Evolutionary conservation across 2,797 vertebrate genomes (phyloP).

Genomic region (Acrossocheilus fasciatus): DNA sequence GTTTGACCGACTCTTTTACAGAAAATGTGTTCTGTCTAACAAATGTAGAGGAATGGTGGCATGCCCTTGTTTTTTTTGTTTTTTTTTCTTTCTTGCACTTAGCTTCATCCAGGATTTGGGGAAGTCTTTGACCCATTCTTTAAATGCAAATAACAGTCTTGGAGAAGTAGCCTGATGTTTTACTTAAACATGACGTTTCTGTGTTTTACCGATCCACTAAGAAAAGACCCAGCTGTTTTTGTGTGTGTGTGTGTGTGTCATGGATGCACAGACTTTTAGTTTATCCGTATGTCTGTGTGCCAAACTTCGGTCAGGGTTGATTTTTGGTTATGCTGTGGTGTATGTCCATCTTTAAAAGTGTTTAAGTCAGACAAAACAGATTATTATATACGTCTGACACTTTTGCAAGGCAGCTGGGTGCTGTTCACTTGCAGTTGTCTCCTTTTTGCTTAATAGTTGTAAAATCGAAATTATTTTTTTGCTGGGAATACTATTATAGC

Average conservation of each 20-base stretch:
- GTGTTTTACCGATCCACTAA: background rate
- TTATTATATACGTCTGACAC: background rate
- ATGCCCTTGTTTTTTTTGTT: background rate
- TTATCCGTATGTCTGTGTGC: constrained; percentile 4
- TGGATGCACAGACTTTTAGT: constrained; percentile 26
- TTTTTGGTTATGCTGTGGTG: constrained; percentile 47
- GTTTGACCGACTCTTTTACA: background rate
- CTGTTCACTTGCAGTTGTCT: background rate
- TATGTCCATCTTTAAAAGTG: background rate
- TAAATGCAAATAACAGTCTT: constrained; percentile 58
- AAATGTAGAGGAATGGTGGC: background rate
- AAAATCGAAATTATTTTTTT: background rate
- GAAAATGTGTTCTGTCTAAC: background rate
- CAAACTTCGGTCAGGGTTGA: constrained; percentile 42
- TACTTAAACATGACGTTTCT: background rate
- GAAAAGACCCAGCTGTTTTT: constrained; percentile 19
- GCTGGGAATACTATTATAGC: background rate
- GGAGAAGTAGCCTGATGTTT: constrained; percentile 24
- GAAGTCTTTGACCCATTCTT: constrained; percentile 38
- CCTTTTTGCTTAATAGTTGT: constrained; percentile 11
- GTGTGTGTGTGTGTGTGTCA: background rate
- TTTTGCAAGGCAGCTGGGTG: background rate
- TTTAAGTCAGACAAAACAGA: background rate
- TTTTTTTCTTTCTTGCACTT: background rate
- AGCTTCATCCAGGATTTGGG: constrained; percentile 58